Base-by-base conservation (phyloP, 2,888 invertebrate genomes). In the Acrocyrtus sp. region DNA sequence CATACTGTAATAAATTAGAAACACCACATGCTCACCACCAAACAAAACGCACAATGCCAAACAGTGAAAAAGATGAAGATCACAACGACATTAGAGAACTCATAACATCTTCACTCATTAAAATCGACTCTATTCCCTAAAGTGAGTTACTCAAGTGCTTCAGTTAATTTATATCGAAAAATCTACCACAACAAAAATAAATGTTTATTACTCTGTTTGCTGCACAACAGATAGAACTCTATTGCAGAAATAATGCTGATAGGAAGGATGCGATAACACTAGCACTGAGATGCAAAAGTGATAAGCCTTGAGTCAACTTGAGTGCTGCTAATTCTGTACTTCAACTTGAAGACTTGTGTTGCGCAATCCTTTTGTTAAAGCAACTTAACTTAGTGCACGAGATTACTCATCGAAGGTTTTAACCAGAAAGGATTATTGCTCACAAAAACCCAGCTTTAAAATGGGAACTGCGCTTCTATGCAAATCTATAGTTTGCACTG, bases 321-420 rank as follows among this genome's bases (percentile, higher is more conserved):
- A n/a, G n/a, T n/a, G 51, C 27, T 27, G 27, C 3, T 3, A 51
- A 27, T 51, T 26, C 27, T 54, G 54, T 39, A 54, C 54, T 39
- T 54, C 34, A 54, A 54, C 54, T 54, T 54, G 54, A 54, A 41
- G 26, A 57, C 21, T 5, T 3, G 10, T 34, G 34, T n/a, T 24
- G 43, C 17, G 29, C 19, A 39, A 54, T 54, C 34, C 54, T 12
- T 22, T 29, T 34, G 5, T n/a, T n/a, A n/a, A n/a, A n/a, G 17
- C n/a, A 34, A 26, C 26, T 10, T 53, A 29, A 6, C 17, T 22
- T 48, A 2, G 24, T 48, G 48, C 48, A 48, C 22, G 22, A 26
- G 24, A 48, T 48, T 48, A 48, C 6, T 26, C 26, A 26, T 2
- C 19, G 2, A 47, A 51, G 12, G n/a, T n/a, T n/a, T n/a, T n/a